Evolutionary conservation across 2,113 vertebrate genomes (phyloP), one percentile per base, ranked within the genome.

Genomic region (Daphoenositta chrysoptera): DNA sequence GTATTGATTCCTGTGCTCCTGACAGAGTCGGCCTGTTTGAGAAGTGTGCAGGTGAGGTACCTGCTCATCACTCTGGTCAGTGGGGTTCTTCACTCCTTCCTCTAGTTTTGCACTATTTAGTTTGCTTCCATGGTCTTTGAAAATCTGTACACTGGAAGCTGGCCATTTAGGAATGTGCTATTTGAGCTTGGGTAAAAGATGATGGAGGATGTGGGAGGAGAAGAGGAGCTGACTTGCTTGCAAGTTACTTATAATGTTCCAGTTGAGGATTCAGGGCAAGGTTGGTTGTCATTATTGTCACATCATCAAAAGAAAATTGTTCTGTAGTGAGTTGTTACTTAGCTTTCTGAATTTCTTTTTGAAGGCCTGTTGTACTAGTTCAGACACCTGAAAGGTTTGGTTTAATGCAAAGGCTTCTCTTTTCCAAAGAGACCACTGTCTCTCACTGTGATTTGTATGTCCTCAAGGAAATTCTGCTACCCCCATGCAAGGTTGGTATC

Each of bases 121-220:
- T 82, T 89, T 64, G 44, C 11, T 78, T 69, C 42, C 9, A 2
- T 4, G 5, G 11, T 51, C 65, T 33, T 40, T 39, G 69, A 44
- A 81, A 81, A 44, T 19, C 42, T 71, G 35, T 37, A 19, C 0
- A 0, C 66, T 73, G 68, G 13, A 83, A 70, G 27, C 30, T 75
- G 39, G 42, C 16, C 2, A 0, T 75, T 91, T 10, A 58, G 56
- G 47, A 51, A 10, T 0, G 0, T 21, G 23, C 3, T 53, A 0
- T 51, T 19, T 61, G 70, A 75, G 56, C 31, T 37, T 35, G 24
- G 50, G 31, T 54, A 28, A 57, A 70, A 44, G 61, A 12, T 58
- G 5, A 4, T 10, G 28, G 54, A 61, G 17, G 57, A 6, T 24
- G 1, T 11, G 28, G 50, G 60, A 73, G 22, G 35, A 75, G 37